Evolutionary conservation across 2,888 invertebrate species (phyloP), one percentile per base, ranked within the genome.

Genomic region (Coleophora deauratella): DNA sequence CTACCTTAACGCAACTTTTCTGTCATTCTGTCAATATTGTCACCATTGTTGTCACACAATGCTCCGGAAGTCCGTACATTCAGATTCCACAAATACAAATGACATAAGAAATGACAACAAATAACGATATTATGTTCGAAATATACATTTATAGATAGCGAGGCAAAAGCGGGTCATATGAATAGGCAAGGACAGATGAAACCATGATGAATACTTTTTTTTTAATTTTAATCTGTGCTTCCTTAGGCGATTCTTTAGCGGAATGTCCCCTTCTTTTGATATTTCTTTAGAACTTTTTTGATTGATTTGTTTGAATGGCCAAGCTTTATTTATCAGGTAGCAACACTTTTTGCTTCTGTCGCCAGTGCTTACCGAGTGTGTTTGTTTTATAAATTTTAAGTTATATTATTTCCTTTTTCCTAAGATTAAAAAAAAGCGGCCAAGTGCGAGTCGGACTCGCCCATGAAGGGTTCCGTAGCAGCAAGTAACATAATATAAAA

Each of bases 91-190:
- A 65, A 66, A 71, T 66, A 58, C 64, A 65, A 66, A 71, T 66
- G 66, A 67, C 60, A 76, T 66, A 75, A 4, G 21, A 21, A 71
- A 77, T 67, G 76, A 73, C 73, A 78, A 73, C 71, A 78, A 81
- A 80, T 74, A 77, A 58, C 62, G 60, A 64, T 6, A 21, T 69
- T 74, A 64, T 62, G 55, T 63, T 55, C 60, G 54, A 45, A 60
- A 58, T 56, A 55, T 51, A 56, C 61, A 21, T 58, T 60, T 65
- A 68, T 71, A 72, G 65, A 65, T 61, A 54, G 46, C 44, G 41
- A 44, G 38, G 74, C 71, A 69, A 72, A 61, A 52, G 51, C 9
- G 40, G 12, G 35, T 50, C 50, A 52, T 50, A 51, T 64, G 69
- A 72, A 72, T 67, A 55, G 57, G 43, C 30, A 27, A 9, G 28